Base-by-base conservation (phyloP, 2,113 vertebrate genomes). In the Cacatua alba region DNA sequence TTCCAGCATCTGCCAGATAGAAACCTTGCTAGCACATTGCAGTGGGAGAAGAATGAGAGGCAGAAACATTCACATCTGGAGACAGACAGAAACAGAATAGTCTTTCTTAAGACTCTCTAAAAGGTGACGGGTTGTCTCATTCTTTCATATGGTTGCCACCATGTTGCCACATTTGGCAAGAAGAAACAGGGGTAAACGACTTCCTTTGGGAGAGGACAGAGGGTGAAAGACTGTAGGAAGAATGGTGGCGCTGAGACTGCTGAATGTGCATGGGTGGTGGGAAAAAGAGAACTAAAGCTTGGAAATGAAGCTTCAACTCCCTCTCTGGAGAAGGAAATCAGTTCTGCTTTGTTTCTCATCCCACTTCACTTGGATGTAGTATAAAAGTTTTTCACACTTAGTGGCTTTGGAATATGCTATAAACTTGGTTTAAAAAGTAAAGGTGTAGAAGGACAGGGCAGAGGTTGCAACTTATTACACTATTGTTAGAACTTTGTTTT, bases 1-100 rank as follows among this genome's bases (percentile, higher is more conserved):
- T 92, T 49, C 53, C 33, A 23, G 92, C 82, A 75, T 82, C 92
- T 91, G 79, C 83, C 97, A 70, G 44, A 76, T 63, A 65, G 71
- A 29, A 86, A 49, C 55, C 39, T 74, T 0, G 3, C 67, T 51
- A 86, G 67, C 52, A 26, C 43, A 17, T 35, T 71, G 76, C 46
- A 48, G 16, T 41, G 65, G 70, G 65, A 43, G 60, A 13, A 80
- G 48, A 37, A n/a, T 53, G 68, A 71, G 60, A 37, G 80, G 62
- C 69, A 81, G 43, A 31, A 90, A 17, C 11, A 1, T 19, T 60
- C 65, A 85, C 80, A 93, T 37, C 88, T 88, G 90, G 69, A 75
- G 53, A 25, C 4, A 37, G 60, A 26, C 23, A 49, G 3, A 33
- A 68, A 35, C 37, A 76, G 60, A 72, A n/a, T 49, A 37, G 35